Evolutionary conservation across 2,797 vertebrate species (phyloP).

Genomic region (Halcyon badia): DNA sequence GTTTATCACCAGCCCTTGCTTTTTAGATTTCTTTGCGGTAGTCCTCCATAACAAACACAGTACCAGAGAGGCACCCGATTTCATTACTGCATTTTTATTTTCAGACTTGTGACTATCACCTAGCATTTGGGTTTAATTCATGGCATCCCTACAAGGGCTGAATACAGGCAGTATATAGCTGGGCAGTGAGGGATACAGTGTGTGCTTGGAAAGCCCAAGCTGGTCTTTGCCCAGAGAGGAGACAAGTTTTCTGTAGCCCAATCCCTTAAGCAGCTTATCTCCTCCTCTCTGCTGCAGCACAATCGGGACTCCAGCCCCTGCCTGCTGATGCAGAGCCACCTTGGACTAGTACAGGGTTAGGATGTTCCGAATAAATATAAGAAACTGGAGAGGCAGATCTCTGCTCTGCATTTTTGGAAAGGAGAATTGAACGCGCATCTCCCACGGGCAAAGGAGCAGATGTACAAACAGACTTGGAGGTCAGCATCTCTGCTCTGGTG

Average conservation of each 20-base stretch:
- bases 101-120: background rate
- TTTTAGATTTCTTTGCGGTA: background rate
- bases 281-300: background rate
- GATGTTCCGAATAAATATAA: background rate
- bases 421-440: background rate
- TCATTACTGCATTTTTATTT: background rate
- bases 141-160: background rate
- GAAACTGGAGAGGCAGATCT: background rate
- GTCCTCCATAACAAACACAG: background rate
- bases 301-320: background rate
- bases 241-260: background rate
- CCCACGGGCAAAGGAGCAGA: background rate
- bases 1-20: background rate
- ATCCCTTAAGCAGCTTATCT: constrained; percentile 1
- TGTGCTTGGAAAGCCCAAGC: background rate
- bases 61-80: background rate
- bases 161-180: background rate
- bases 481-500: background rate
- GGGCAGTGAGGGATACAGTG: background rate
- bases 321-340: background rate
- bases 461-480: background rate
- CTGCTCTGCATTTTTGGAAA: background rate
- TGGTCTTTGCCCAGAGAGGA: background rate
- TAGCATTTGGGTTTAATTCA: background rate
- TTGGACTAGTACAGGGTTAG: background rate